Base-by-base conservation (phyloP, 2,113 vertebrate species). In the Ammodytes dubius region DNA sequence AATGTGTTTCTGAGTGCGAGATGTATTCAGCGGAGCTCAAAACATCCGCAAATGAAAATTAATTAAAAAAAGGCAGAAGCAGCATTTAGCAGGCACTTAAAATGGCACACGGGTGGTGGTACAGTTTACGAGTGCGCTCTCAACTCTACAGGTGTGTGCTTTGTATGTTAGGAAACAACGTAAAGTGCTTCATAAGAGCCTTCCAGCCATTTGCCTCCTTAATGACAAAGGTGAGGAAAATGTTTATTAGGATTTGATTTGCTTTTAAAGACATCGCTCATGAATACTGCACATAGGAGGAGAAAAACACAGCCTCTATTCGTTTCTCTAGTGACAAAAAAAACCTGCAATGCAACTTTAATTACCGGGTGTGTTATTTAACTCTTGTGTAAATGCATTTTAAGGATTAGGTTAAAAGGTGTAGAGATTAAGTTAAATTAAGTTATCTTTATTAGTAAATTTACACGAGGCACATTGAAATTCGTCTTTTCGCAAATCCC, bases 11-110 rank as follows among this genome's bases (percentile, higher is more conserved):
- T 77, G 73, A 89, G 69, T 67, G 78, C 65, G 47, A 15, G 50
- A 11, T 64, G 70, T 27, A 81, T 87, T 87, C 83, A 88, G 64
- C 1, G 9, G 53, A 82, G 59, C 84, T 78, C 64, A 69, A 50
- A 80, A 81, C 81, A 52, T 27, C 54, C 46, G 35, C 4, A 46
- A 73, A 84, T 85, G 74, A 85, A 90, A 52, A 84, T 86, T 64
- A 88, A 89, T 91, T 89, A 85, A 27, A 27, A 27, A 27, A 27
- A 91, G 53, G 77, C 81, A 40, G 82, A 61, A 67, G 79, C 70
- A 72, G 81, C 86, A 78, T 90, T 86, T 79, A 88, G 82, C 42
- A 57, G 64, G 65, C 85, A 87, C 90, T 91, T 82, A 85, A 79
- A 52, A 79, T 27, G 27, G 69, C 76, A 59, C 50, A 12, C 52